These are phyloP conservation scores for Tetrapedia diversipes DNA, from an alignment of 2,888 invertebrate genomes.

Conservation along the genomic window DNA sequence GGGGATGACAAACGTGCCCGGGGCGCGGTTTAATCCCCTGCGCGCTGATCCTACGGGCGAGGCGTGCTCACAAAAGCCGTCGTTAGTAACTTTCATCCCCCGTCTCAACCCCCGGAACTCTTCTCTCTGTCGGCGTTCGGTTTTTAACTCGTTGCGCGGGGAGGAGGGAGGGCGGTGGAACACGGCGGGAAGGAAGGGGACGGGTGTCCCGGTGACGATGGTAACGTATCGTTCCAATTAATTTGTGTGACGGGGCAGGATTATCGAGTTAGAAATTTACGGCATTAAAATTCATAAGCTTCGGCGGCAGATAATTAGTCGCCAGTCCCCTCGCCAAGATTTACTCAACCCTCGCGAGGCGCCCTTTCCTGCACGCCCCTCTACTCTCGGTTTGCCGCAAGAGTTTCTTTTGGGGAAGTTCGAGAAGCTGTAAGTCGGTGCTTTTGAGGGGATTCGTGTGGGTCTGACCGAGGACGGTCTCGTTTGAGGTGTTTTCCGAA, in stretches of 20 bases:
- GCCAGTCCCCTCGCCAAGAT: slow-evolving; percentile 32
- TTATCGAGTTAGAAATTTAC: slow-evolving; percentile 65
- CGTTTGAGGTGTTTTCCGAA: no score
- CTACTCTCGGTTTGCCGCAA: background rate
- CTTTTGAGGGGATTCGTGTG: background rate
- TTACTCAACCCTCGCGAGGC: slow-evolving; percentile 18
- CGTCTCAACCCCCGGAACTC: slow-evolving; percentile 43
- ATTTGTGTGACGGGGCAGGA: slow-evolving; percentile 64
- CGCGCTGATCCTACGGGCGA: slow-evolving; percentile 53
- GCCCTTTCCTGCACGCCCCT: background rate
- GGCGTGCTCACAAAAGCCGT: slow-evolving; percentile 73
- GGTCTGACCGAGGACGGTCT: no score
- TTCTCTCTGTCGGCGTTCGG: slow-evolving; percentile 26
- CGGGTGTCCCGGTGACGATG: slow-evolving; percentile 38
- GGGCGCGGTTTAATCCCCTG: slow-evolving; percentile 70
- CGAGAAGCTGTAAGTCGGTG: background rate
- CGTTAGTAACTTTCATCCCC: slow-evolving; percentile 76
- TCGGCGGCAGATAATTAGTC: slow-evolving; percentile 56
- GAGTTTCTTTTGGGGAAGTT: slow-evolving; percentile 5
- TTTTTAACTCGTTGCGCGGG: slow-evolving; percentile 45
- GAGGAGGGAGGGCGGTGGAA: background rate
- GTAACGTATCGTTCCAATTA: slow-evolving; percentile 73
- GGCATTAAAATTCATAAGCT: slow-evolving; percentile 66
- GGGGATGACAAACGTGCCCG: slow-evolving; percentile 70
- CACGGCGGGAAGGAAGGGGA: background rate